These are phyloP conservation scores for Megastigmus dorsalis DNA, from an alignment of 2,888 invertebrate genomes.

Conservation along the genomic window DNA sequence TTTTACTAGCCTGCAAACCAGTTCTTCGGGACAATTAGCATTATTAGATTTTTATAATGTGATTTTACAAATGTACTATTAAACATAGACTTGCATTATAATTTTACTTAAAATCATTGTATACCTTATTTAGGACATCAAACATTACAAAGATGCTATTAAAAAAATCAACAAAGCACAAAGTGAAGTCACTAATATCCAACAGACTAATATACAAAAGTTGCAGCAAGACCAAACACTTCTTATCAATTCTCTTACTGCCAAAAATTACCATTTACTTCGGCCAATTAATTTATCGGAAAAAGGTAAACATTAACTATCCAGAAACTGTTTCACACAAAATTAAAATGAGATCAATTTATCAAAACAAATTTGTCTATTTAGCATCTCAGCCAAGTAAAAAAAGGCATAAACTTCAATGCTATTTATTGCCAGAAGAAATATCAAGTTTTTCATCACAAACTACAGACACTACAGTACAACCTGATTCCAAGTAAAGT, in stretches of 20 bases:
- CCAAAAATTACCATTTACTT: constrained; percentile 8
- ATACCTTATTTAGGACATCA: constrained; percentile 26
- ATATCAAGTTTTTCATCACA: constrained; percentile 1
- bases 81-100: background rate
- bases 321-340: too few relatives aligned
- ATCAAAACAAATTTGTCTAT: background rate
- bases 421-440: background rate
- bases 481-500: constrained; percentile 4
- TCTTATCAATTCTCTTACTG: background rate
- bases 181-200: background rate
- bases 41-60: constrained; percentile 29
- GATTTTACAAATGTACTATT: background rate
- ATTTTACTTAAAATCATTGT: background rate
- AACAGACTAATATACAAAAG: background rate
- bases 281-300: background rate
- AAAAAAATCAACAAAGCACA: constrained; percentile 22
- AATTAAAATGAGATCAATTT: background rate
- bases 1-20: background rate
- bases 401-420: background rate
- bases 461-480: background rate
- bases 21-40: background rate
- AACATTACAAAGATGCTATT: constrained; percentile 3
- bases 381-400: background rate
- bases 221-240: background rate
- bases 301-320: constrained; percentile 7